Evolutionary conservation across 2,888 invertebrate species (phyloP), one percentile per base, ranked within the genome.

Genomic region (Mactromeris polynyma): DNA sequence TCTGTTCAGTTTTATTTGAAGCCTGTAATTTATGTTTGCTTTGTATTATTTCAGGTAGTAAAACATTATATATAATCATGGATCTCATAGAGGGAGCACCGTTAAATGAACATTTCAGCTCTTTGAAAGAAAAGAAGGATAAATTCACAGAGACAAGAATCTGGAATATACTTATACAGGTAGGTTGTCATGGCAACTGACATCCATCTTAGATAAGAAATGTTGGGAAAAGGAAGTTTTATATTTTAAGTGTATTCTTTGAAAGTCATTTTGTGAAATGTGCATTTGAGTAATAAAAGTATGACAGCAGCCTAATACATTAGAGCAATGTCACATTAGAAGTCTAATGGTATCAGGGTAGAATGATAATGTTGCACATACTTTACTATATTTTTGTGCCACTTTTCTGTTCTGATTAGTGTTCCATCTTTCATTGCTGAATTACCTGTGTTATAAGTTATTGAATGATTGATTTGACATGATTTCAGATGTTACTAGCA

Each of bases 31-130:
- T 1, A 78, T 40, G 38, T 64, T 46, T 46, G 11, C 11, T 46
- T 3, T 46, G 40, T 42, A 40, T 79, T 7, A 17, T 87, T 87
- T 54, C 84, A 91, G 91, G 90, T 26, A 96, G 96, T 83, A 46
- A 46, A 46, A 96, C 96, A 83, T 92, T 97, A 81, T 97, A 96
- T 93, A 97, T 97, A 73, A 96, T 97, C 46, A 97, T 97, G 97
- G 97, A 97, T 89, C 93, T 97, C 36, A 97, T 97, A 31, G 97
- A 97, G 90, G 97, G 97, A 2, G 96, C 96, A 17, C 96, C 97
- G 0, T 93, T 97, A 17, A 95, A 94, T n/a, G 97, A 97, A 93
- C 96, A 97, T 91, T 96, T 97, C 82, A 96, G 94, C 58, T 97
- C 97, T 7, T 95, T 97, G 36, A 96, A 96, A 89, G 97, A 97